phyloP scores from a whole-genome alignment of 2,113 vertebrate genomes.

The Barbus barbus region DNA sequence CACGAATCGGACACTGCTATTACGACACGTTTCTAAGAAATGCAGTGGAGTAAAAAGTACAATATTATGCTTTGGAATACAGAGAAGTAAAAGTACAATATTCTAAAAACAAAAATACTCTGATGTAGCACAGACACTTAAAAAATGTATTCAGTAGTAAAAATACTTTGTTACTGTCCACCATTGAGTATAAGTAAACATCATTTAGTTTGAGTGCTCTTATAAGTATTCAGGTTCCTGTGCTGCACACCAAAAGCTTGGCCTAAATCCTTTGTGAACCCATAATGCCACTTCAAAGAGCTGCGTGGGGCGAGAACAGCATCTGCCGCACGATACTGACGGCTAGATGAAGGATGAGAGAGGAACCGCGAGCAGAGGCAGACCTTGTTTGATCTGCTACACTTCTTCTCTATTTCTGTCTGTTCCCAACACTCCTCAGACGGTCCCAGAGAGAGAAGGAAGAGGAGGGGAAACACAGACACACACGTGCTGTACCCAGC shows the following conservation, averaged over 20 bases:
- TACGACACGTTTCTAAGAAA: no score
- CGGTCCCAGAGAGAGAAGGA: constrained; percentile 1
- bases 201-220: neutral
- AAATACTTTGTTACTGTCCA: neutral
- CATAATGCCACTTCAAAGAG: constrained; percentile 29
- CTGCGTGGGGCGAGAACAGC: constrained; percentile 8
- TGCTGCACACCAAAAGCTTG: neutral
- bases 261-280: constrained; percentile 30
- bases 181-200: neutral
- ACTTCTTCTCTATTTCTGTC: constrained; percentile 37
- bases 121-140: no score
- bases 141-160: no score
- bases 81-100: neutral
- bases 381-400: constrained; percentile 27
- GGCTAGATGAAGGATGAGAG: constrained; percentile 13
- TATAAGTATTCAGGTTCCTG: neutral
- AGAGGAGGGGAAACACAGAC: constrained; percentile 24
- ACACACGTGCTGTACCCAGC: constrained; percentile 29
- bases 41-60: no score
- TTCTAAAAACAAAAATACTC: no score
- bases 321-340: neutral
- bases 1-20: no score
- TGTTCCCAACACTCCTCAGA: constrained; percentile 33
- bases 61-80: no score
- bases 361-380: constrained; percentile 5